Base-by-base conservation (phyloP, 2,113 vertebrate species). In the Monopterus albus region DNA sequence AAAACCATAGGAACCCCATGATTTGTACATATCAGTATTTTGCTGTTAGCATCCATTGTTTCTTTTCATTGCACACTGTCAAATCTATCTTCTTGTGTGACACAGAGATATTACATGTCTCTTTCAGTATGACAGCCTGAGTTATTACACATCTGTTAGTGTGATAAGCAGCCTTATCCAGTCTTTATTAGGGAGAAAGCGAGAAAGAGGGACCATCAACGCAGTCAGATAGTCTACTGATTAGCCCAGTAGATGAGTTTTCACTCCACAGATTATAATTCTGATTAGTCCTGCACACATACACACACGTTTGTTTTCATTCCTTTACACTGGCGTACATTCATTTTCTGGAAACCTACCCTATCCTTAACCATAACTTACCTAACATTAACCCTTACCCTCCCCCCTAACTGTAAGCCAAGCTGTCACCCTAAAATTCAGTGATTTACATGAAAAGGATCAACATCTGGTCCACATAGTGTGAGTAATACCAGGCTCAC, bases 101-200 rank as follows among this genome's bases (percentile, higher is more conserved):
- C 88, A 76, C 2, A 10, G 64, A 81, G 57, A 86, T 89, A 89
- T 87, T 87, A 87, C 82, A 84, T 60, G 83, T 84, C 82, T 76
- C 65, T 40, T 29, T 65, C 70, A 79, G 76, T 79, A 76, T 86
- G 85, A 90, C 88, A 83, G 26, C 77, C 57, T 84, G 87, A 89
- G 81, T 91, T 91, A 91, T 91, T 90, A 83, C 84, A 86, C 58
- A 78, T 88, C 87, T 81, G 82, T 21, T 61, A 52, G 21, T 42
- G 57, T 76, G 90, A 91, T 83, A 73, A 88, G 83, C 76, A 65
- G 79, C 68, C 73, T 75, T 74, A 75, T 81, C 78, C 71, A 83
- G 64, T 78, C 82, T 80, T 86, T 81, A 87, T 87, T 87, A 83
- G 70, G 35, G 45, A 72, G 73, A 70, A 50, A 64, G 59, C 21